A percentile compares a stretch with the other conserved stretches of the same genome.
These are phyloP conservation scores for Phataginus tricuspis DNA, from an alignment of 2,797 vertebrate species.

Conservation along the genomic window DNA sequence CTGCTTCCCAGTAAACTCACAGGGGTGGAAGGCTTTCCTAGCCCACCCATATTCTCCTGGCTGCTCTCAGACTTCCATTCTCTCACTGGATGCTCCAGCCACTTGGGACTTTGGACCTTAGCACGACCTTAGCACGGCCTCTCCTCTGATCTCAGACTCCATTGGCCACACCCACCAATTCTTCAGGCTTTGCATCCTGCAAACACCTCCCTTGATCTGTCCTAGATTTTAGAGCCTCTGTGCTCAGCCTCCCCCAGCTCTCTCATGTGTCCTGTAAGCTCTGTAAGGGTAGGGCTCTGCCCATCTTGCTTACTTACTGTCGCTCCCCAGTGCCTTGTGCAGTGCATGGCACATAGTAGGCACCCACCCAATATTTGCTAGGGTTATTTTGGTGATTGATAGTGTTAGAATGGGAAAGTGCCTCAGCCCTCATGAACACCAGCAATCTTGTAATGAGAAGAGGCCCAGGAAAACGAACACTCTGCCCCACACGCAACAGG, in stretches of 20 bases:
- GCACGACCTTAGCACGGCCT: fast-evolving
- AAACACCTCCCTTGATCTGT: neutral
- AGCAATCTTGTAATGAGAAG: neutral
- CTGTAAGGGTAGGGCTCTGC: neutral
- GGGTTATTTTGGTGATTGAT: neutral
- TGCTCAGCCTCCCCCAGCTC: fast-evolving
- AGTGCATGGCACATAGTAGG: neutral
- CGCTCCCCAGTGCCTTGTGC: neutral
- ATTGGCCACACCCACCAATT: neutral
- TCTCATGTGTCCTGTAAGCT: neutral
- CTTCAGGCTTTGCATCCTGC: neutral
- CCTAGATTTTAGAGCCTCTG: neutral
- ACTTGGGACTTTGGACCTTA: neutral
- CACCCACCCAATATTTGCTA: neutral
- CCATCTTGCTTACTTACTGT: neutral
- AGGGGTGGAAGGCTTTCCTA: neutral
- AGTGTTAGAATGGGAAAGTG: neutral
- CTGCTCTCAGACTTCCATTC: too few species aligned
- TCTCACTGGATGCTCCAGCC: too few species aligned
- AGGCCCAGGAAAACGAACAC: neutral
- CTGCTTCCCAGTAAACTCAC: neutral
- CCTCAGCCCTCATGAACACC: neutral
- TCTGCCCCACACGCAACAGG: neutral
- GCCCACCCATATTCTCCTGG: neutral
- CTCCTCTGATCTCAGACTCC: neutral